phyloP scores from a whole-genome alignment of 2,888 invertebrate genomes.

The Ophion slaviceki region DNA sequence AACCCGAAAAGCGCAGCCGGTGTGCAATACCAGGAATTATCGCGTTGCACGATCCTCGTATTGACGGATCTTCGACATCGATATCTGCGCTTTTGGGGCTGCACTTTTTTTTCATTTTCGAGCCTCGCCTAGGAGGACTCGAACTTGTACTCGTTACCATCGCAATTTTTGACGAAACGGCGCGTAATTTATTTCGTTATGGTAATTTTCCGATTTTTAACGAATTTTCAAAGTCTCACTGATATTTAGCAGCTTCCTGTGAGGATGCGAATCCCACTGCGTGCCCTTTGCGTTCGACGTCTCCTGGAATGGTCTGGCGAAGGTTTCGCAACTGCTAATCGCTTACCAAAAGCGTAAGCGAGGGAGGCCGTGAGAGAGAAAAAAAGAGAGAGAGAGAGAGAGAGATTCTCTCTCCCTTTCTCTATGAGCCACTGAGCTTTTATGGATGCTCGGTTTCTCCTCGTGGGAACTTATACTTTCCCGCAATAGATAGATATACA shows the following conservation, averaged over 20 bases:
- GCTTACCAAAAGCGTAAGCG: constrained; percentile 65
- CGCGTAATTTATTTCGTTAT: too few relatives aligned
- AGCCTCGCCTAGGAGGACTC: neutral
- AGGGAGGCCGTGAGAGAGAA: constrained; percentile 42
- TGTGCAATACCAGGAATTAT: neutral
- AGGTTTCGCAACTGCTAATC: constrained; percentile 73
- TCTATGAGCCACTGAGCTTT: constrained; percentile 22
- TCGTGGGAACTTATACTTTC: constrained; percentile 75
- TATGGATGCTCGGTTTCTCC: constrained; percentile 52
- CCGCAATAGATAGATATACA: constrained; percentile 57
- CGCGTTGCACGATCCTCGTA: too few relatives aligned
- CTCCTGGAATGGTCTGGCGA: constrained; percentile 53
- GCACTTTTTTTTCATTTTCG: neutral
- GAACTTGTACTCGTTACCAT: too few relatives aligned
- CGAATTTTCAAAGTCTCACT: too few relatives aligned
- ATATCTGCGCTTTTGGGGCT: too few relatives aligned
- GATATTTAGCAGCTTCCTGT: too few relatives aligned
- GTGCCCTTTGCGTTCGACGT: too few relatives aligned
- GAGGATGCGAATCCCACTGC: too few relatives aligned
- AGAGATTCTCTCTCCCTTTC: neutral
- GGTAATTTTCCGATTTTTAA: too few relatives aligned
- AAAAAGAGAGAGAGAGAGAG: too few relatives aligned
- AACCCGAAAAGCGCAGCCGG: neutral
- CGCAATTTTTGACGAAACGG: too few relatives aligned
- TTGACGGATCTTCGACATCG: too few relatives aligned